phyloP scores from a whole-genome alignment of 2,888 invertebrate species.

The Gastracanthus pulcherrimus region DNA sequence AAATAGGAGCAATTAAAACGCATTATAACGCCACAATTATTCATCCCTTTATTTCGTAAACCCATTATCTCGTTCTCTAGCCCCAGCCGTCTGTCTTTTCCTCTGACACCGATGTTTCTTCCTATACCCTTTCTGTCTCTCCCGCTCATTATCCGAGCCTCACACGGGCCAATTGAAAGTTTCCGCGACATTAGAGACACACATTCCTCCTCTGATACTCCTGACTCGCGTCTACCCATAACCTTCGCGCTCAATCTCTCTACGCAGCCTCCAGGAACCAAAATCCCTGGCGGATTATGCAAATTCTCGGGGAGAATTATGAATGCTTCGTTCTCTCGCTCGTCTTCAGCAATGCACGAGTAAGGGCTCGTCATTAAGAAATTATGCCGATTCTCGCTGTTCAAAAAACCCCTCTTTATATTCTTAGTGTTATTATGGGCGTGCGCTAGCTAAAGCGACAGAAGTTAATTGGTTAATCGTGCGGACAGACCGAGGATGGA shows the following conservation, averaged over 20 bases:
- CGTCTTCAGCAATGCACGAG: not conserved
- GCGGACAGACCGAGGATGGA: slow-evolving; percentile 63
- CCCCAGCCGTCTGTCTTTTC: not conserved
- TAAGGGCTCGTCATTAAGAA: slow-evolving; percentile 67
- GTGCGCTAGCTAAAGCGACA: slow-evolving; percentile 48
- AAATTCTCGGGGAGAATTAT: slow-evolving; percentile 60
- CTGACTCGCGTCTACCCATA: slow-evolving; percentile 5
- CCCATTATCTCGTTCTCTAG: not conserved
- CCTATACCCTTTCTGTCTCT: not conserved
- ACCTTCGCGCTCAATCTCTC: not conserved
- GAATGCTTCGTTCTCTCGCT: not conserved
- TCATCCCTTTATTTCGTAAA: slow-evolving; percentile 57
- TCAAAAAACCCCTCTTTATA: not conserved
- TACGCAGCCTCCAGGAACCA: slow-evolving; percentile 14
- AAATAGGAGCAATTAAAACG: slow-evolving; percentile 35
- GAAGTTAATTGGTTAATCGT: slow-evolving; percentile 66
- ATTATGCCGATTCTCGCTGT: slow-evolving; percentile 64
- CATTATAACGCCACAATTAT: slow-evolving; percentile 57
- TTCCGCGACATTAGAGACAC: slow-evolving; percentile 69
- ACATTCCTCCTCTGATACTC: slow-evolving; percentile 66
- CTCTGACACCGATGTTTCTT: not conserved
- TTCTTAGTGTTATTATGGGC: slow-evolving; percentile 21
- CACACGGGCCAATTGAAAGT: slow-evolving; percentile 59
- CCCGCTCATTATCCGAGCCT: not conserved
- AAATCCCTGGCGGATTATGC: slow-evolving; percentile 67